Conservation (phyloP, 1,140 invertebrate genomes). For the Argopecten irradians region DNA sequence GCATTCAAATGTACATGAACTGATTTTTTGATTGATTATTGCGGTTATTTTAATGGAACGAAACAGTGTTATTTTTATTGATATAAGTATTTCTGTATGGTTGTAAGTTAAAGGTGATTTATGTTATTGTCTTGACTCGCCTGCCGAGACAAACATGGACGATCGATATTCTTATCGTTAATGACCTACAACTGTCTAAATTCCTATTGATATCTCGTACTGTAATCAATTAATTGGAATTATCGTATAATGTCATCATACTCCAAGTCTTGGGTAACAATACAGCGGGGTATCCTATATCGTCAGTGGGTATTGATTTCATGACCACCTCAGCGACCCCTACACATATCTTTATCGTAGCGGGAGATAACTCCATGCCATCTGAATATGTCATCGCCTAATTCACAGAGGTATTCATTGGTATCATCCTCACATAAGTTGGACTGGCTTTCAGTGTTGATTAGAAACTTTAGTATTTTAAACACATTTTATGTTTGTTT, state of each 20-base stretch:
- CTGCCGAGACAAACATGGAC: neutral
- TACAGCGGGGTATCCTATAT: neutral
- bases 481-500: no score
- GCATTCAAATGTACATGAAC: neutral
- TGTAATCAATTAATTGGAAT: conserved; percentile 14
- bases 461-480: neutral
- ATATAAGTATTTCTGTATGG: neutral
- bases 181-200: neutral
- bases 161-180: neutral
- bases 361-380: conserved; percentile 14
- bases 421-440: neutral
- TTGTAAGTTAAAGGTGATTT: conserved; percentile 12
- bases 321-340: conserved; percentile 5
- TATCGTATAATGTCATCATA: conserved; percentile 9
- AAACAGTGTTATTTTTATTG: neutral
- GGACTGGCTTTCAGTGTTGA: neutral
- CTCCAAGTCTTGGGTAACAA: neutral
- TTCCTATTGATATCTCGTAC: neutral
- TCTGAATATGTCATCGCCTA: conserved; percentile 6
- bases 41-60: neutral
- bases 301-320: neutral
- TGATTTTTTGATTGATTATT: neutral
- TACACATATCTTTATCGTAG: neutral
- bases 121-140: neutral
- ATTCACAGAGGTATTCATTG: neutral